These are phyloP conservation scores for Nebria salina DNA, from an alignment of 2,888 invertebrate species.

Conservation along the genomic window DNA sequence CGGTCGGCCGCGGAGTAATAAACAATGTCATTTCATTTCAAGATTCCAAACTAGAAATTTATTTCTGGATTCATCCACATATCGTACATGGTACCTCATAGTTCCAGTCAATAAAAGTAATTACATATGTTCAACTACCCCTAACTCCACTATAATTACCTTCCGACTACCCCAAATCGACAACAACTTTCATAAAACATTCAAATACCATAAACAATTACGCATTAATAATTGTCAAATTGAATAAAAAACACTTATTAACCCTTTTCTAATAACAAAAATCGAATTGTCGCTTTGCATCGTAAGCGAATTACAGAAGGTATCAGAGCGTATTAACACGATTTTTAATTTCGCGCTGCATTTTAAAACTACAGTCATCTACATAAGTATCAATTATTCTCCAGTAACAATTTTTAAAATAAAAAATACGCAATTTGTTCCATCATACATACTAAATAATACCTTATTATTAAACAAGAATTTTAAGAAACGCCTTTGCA, in stretches of 20 bases:
- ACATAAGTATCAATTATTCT: not conserved
- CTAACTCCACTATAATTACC: not conserved
- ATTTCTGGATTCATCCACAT: not conserved
- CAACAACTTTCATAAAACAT: not conserved
- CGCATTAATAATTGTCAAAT: not conserved
- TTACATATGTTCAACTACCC: not conserved
- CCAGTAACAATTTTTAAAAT: too few species aligned
- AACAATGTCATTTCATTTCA: too few species aligned
- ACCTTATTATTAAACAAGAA: too few species aligned
- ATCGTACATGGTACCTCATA: not conserved
- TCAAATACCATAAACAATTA: not conserved
- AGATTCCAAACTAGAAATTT: too few species aligned
- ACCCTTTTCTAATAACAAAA: not conserved
- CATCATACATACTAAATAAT: too few species aligned
- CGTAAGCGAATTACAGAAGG: constrained; percentile 56
- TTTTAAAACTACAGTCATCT: constrained; percentile 17
- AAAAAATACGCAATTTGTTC: too few species aligned
- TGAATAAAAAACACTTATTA: not conserved
- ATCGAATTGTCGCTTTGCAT: constrained; percentile 6
- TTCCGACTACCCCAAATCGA: not conserved
- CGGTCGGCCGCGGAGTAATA: too few species aligned
- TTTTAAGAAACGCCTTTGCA: too few species aligned
- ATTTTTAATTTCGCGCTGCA: constrained; percentile 52
- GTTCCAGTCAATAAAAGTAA: not conserved
- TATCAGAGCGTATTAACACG: constrained; percentile 56